phyloP scores from a whole-genome alignment of 2,888 invertebrate genomes.

The Yponomeuta malinellus region DNA sequence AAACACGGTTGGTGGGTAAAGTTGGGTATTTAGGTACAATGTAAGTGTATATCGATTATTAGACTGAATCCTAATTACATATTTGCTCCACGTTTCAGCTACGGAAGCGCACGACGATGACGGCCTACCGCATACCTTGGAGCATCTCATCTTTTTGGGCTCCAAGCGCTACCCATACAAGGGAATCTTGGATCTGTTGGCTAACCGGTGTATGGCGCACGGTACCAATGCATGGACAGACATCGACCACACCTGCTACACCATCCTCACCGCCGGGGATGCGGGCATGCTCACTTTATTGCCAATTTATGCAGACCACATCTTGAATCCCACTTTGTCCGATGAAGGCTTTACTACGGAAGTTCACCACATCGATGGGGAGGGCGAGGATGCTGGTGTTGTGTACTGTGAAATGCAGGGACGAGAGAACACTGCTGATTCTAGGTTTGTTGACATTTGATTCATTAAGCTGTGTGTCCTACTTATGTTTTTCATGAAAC shows the following conservation, averaged over 20 bases:
- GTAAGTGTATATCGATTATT: too few species aligned
- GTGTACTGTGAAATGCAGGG: constrained; percentile 98
- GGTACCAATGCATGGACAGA: constrained; percentile 95
- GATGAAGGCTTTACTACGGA: constrained; percentile 90
- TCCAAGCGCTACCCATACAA: constrained; percentile 93
- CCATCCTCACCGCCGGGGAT: constrained; percentile 87
- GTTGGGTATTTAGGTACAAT: too few species aligned
- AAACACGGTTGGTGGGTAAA: too few species aligned
- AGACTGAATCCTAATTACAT: not conserved
- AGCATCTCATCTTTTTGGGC: constrained; percentile 93
- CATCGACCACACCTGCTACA: constrained; percentile 92
- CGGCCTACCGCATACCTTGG: constrained; percentile 94
- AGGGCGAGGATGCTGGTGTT: constrained; percentile 93
- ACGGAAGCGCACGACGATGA: constrained; percentile 95
- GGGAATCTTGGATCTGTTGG: constrained; percentile 90
- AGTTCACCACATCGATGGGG: constrained; percentile 92
- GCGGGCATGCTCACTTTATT: constrained; percentile 92
- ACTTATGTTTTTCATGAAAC: not conserved
- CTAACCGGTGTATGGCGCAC: constrained; percentile 91
- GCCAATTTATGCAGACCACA: constrained; percentile 94
- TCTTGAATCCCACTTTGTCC: constrained; percentile 88
- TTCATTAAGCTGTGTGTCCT: not conserved
- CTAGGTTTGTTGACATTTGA: constrained; percentile 45
- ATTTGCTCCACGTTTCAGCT: constrained; percentile 65
- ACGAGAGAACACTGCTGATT: constrained; percentile 86